Percentiles rank a stretch among this genome's conserved stretches.
These are phyloP conservation scores for Drosophila colorata DNA, from an alignment of 2,888 invertebrate species.

Conservation along the genomic window DNA sequence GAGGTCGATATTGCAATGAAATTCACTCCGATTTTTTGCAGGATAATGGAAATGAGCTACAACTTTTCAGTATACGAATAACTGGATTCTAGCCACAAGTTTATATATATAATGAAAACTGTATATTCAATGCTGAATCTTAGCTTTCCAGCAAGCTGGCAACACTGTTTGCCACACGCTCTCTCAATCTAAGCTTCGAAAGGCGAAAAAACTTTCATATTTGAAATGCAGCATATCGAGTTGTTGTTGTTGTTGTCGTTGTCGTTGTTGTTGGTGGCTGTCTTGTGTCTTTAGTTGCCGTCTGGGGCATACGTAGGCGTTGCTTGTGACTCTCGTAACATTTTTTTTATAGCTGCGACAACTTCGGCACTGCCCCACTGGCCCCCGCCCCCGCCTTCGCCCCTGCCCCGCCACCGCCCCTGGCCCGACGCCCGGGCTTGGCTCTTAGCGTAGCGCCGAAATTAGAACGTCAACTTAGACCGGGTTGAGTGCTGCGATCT, in stretches of 20 bases:
- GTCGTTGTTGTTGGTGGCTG: slow-evolving; percentile 3
- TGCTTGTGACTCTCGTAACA: slow-evolving; percentile 52
- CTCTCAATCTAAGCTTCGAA: slow-evolving; percentile 28
- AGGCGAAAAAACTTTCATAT: slow-evolving; percentile 53
- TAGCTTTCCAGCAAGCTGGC: slow-evolving; percentile 30
- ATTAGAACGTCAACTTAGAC: slow-evolving; percentile 55
- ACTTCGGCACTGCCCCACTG: slow-evolving; percentile 15
- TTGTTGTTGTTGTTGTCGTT: slow-evolving; percentile 21
- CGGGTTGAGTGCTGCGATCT: slow-evolving; percentile 37
- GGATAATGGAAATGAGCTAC: no score
- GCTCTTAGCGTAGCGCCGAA: slow-evolving; percentile 49
- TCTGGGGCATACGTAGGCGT: slow-evolving; percentile 51
- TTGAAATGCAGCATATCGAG: slow-evolving; percentile 48
- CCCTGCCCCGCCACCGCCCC: no score
- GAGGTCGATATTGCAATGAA: no score
- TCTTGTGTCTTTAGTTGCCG: slow-evolving; percentile 44
- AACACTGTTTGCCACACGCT: slow-evolving; percentile 14
- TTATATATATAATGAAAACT: neutral
- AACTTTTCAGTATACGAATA: neutral
- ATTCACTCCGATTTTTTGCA: no score
- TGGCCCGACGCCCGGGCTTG: neutral
- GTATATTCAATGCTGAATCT: slow-evolving; percentile 8
- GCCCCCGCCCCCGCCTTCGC: neutral
- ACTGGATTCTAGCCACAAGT: no score
- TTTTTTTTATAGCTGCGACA: slow-evolving; percentile 39